Percentiles rank a stretch among this genome's conserved stretches.
Conservation (phyloP, 2,888 invertebrate genomes). For the Crematogaster levior region DNA sequence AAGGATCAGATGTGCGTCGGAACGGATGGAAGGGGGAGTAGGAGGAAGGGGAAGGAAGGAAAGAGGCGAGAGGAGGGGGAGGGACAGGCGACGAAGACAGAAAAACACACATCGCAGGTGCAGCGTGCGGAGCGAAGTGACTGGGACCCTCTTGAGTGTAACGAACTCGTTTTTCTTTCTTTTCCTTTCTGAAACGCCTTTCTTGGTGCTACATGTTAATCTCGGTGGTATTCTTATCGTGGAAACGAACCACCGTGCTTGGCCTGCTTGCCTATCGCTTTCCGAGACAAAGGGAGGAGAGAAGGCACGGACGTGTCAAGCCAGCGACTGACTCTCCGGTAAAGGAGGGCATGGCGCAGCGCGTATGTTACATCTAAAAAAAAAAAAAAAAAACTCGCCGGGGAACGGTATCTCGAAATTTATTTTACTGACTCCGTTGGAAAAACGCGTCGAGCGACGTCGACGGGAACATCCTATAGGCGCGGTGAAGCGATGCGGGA, state of each 20-base stretch:
- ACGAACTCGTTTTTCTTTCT: background rate
- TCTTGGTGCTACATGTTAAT: slow-evolving; percentile 2
- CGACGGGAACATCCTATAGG: background rate
- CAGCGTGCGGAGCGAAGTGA: slow-evolving; percentile 20
- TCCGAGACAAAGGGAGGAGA: slow-evolving; percentile 29
- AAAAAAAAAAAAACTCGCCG: background rate
- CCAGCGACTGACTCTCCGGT: background rate
- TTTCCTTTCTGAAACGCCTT: background rate
- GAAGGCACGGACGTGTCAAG: background rate
- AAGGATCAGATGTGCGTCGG: slow-evolving; percentile 40
- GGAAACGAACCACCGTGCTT: slow-evolving; percentile 51
- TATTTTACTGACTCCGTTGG: background rate
- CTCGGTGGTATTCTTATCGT: slow-evolving; percentile 23
- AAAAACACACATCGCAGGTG: slow-evolving; percentile 43
- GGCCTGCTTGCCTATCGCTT: background rate
- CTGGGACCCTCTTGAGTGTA: slow-evolving; percentile 8
- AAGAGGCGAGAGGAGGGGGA: background rate
- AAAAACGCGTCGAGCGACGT: slow-evolving; percentile 26
- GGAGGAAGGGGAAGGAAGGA: background rate
- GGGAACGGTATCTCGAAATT: slow-evolving; percentile 37
- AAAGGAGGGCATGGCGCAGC: background rate
- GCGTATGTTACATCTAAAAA: background rate
- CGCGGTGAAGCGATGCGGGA: background rate
- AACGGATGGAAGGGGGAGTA: background rate
- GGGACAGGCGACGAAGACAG: background rate